These are phyloP conservation scores for Drosophila longiperda DNA, from an alignment of 2,888 invertebrate genomes.

Conservation along the genomic window DNA sequence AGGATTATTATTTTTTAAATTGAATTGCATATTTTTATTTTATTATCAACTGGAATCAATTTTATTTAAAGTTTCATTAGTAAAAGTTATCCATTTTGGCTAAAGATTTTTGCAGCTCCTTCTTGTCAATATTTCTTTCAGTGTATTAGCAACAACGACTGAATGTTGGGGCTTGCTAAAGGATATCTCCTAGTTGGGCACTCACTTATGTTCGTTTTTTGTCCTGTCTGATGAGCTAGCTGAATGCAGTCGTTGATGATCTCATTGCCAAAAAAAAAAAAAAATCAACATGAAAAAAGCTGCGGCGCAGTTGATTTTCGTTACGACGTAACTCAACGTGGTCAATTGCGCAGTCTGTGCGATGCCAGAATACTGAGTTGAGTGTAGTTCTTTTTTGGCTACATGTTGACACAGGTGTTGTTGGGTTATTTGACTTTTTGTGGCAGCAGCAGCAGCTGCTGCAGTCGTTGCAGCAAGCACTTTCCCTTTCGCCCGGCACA, in stretches of 20 bases:
- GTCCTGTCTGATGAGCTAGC: constrained; percentile 5
- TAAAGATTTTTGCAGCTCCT: neutral
- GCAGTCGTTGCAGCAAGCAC: constrained; percentile 33
- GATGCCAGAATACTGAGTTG: constrained; percentile 27
- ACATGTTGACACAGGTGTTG: constrained; percentile 51
- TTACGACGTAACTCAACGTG: constrained; percentile 29
- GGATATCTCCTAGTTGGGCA: neutral
- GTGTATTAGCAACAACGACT: neutral
- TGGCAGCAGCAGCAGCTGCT: constrained; percentile 7
- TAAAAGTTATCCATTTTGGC: neutral
- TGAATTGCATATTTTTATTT: neutral
- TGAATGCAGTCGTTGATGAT: constrained; percentile 24
- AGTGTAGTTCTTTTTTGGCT: constrained; percentile 4
- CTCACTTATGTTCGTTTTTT: neutral
- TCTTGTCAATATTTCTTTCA: neutral
- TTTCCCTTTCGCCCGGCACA: constrained; percentile 54
- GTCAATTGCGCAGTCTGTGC: constrained; percentile 49
- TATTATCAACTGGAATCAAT: neutral
- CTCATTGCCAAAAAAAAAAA: constrained; percentile 21
- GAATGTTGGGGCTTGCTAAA: neutral
- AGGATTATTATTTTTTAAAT: neutral
- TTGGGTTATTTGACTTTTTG: constrained; percentile 21
- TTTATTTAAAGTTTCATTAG: neutral
- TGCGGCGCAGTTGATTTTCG: constrained; percentile 58
- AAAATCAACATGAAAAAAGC: neutral